Evolutionary conservation across 1,140 invertebrate species (phyloP).

Genomic region (Pseudomyrmex gracilis): DNA sequence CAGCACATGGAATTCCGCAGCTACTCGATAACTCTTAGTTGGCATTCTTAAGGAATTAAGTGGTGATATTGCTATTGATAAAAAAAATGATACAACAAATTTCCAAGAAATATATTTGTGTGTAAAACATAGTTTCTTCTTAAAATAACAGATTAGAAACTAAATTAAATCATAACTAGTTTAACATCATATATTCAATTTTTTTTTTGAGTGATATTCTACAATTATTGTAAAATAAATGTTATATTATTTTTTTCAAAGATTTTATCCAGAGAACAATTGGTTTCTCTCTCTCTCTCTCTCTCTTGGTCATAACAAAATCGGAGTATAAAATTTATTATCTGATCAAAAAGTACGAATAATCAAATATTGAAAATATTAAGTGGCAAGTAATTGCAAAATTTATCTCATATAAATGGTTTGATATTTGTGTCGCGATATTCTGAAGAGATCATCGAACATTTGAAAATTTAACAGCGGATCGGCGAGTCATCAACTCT

Average conservation of each 20-base stretch:
- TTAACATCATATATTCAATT: neutral
- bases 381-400: neutral
- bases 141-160: neutral
- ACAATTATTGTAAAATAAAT: neutral
- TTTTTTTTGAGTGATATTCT: neutral
- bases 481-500: conserved; percentile 88
- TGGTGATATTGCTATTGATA: no score
- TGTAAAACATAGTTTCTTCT: neutral
- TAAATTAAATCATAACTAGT: neutral
- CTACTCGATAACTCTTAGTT: neutral
- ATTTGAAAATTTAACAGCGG: conserved; percentile 78
- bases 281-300: no score
- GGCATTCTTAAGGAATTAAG: no score
- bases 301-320: neutral
- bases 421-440: neutral
- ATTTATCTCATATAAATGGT: neutral
- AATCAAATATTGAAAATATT: neutral
- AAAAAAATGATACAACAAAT: no score
- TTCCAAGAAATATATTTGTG: no score
- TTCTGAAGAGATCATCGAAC: neutral
- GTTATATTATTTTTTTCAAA: no score
- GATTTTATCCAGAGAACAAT: no score
- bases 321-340: neutral
- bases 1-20: conserved; percentile 31
- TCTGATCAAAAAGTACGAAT: neutral